phyloP scores from a whole-genome alignment of 2,113 vertebrate genomes.

The Actenoides hombroni region DNA sequence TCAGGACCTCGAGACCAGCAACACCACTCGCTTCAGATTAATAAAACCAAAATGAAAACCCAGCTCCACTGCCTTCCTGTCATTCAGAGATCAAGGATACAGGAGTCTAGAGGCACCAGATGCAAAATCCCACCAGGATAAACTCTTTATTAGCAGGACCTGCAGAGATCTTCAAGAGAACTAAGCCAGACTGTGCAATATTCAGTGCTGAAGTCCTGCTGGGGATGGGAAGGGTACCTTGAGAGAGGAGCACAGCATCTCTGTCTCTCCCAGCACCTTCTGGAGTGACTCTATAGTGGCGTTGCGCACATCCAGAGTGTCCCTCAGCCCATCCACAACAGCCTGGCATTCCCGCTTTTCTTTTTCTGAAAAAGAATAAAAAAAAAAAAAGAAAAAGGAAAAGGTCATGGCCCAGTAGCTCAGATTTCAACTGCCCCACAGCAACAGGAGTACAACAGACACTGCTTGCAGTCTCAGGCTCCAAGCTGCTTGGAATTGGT shows the following conservation, averaged over 20 bases:
- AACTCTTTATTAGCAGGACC: not conserved
- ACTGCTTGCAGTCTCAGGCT: not conserved
- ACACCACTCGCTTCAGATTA: not conserved
- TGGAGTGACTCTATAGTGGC: conserved; percentile 81
- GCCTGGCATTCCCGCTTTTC: conserved; percentile 85
- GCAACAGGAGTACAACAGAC: not conserved
- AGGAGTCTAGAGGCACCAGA: not conserved
- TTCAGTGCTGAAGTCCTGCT: not conserved
- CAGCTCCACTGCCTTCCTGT: not conserved
- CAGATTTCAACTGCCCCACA: not conserved
- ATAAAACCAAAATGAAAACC: not conserved
- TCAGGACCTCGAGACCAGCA: accelerated
- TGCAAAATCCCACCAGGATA: not conserved
- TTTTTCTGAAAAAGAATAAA: conserved; percentile 75
- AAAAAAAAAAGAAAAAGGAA: not conserved
- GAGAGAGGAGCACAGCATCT: conserved; percentile 87
- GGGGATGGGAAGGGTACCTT: conserved; percentile 72
- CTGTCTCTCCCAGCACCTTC: conserved; percentile 82
- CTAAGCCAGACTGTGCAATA: not conserved
- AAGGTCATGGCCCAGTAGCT: not conserved
- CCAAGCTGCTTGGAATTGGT: not conserved
- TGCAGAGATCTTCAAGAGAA: not conserved
- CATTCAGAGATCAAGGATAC: not conserved
- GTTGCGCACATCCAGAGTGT: conserved; percentile 84
- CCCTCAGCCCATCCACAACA: conserved; percentile 79